These are phyloP conservation scores for Carettochelys insculpta DNA, from an alignment of 2,113 vertebrate species.

Conservation along the genomic window DNA sequence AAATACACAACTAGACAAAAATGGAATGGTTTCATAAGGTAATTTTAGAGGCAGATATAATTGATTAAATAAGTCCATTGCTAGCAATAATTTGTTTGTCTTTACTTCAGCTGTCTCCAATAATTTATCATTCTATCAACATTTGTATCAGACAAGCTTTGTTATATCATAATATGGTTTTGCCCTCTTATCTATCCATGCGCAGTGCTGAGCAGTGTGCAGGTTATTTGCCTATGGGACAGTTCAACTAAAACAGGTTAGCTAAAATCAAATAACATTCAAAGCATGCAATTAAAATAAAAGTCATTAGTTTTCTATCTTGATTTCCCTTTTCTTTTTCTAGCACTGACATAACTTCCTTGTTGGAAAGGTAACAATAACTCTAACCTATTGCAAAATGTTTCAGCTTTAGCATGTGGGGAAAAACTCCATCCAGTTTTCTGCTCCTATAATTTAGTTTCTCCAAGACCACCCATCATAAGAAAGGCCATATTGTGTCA, in stretches of 20 bases:
- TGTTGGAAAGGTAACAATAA: background rate
- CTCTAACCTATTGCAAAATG: background rate
- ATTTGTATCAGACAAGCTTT: constrained; percentile 25
- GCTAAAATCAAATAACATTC: background rate
- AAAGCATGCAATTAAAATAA: background rate
- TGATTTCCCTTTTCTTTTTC: background rate
- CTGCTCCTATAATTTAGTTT: background rate
- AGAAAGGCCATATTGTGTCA: too few relatives aligned
- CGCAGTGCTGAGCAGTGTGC: rapidly evolving
- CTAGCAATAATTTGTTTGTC: constrained; percentile 8
- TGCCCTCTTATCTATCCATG: background rate
- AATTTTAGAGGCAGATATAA: constrained; percentile 19
- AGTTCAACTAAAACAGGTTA: background rate
- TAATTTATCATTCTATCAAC: constrained; percentile 14
- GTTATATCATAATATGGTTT: background rate
- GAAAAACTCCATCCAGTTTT: background rate
- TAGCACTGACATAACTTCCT: background rate
- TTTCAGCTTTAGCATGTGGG: background rate
- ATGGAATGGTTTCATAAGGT: background rate
- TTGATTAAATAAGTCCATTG: background rate
- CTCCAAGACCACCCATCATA: background rate
- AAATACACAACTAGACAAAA: background rate
- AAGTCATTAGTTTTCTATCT: background rate
- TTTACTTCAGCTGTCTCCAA: background rate
- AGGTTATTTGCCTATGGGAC: background rate